These are phyloP conservation scores for Podabrus alpinus DNA, from an alignment of 2,888 invertebrate species.

Conservation along the genomic window DNA sequence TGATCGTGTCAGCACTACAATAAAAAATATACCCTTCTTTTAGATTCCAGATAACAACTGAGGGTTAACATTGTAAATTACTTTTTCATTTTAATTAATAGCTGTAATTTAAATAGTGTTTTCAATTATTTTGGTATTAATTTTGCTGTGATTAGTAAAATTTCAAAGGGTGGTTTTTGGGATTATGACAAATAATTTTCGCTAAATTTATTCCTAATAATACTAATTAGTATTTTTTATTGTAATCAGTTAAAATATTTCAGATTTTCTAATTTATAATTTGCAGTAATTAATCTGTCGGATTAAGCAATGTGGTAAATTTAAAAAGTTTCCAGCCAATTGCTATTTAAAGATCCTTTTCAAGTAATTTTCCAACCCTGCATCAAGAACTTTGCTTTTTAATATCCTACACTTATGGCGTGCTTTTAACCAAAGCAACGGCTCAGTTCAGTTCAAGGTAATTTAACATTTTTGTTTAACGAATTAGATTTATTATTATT, in stretches of 20 bases:
- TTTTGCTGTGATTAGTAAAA: neutral
- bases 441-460: no score
- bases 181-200: neutral
- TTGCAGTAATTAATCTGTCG: neutral
- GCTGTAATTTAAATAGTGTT: neutral
- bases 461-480: no score
- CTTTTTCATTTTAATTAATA: neutral
- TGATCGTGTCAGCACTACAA: neutral
- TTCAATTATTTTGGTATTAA: neutral
- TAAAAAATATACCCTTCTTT: neutral
- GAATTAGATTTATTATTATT: no score
- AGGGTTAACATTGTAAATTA: neutral
- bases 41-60: neutral
- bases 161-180: neutral
- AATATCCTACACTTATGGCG: no score
- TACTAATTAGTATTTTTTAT: no score
- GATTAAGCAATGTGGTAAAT: neutral
- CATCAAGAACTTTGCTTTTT: neutral
- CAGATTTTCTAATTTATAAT: neutral
- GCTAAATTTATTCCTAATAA: neutral
- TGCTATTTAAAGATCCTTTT: neutral
- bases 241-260: neutral
- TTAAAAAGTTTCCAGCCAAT: neutral
- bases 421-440: no score
- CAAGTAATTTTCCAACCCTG: neutral